phyloP scores from a whole-genome alignment of 1,140 invertebrate genomes.

The Hypothenemus hampei region DNA sequence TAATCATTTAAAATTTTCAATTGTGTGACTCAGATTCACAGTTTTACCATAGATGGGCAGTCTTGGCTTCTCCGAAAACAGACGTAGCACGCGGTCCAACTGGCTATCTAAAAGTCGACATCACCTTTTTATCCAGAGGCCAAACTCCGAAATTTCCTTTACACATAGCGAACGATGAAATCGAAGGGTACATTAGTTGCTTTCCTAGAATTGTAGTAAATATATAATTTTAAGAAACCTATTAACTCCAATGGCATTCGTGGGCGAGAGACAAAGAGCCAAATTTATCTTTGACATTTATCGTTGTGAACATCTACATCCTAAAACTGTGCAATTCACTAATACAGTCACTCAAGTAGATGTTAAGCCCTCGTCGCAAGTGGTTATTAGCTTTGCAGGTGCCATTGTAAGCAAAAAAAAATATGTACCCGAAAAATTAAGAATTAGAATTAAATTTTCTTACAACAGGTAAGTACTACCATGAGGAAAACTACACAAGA shows the following conservation, averaged over 20 bases:
- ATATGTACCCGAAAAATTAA: background rate
- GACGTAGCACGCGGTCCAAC: conserved; percentile 54
- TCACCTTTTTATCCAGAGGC: conserved; percentile 64
- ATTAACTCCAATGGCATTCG: conserved; percentile 59
- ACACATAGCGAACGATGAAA: conserved; percentile 61
- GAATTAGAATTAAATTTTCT: background rate
- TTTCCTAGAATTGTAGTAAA: background rate
- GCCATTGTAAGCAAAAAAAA: conserved; percentile 42
- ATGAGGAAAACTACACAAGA: conserved; percentile 41
- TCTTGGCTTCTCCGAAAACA: conserved; percentile 64
- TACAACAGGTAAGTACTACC: conserved; percentile 44
- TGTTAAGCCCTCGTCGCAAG: conserved; percentile 15
- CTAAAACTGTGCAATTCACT: conserved; percentile 5
- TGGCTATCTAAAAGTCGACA: conserved; percentile 74
- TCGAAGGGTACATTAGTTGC: conserved; percentile 58
- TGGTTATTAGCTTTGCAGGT: conserved; percentile 47
- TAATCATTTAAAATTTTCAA: background rate
- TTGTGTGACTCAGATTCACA: conserved; percentile 64
- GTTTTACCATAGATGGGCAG: conserved; percentile 77
- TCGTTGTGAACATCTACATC: conserved; percentile 57
- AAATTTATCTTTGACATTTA: conserved; percentile 61
- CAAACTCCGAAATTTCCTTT: conserved; percentile 58
- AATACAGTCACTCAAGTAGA: conserved; percentile 43
- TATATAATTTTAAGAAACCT: conserved; percentile 56
- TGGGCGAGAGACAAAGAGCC: conserved; percentile 56